Conservation (phyloP, 2,888 invertebrate species). For the Trichacis sp. region DNA sequence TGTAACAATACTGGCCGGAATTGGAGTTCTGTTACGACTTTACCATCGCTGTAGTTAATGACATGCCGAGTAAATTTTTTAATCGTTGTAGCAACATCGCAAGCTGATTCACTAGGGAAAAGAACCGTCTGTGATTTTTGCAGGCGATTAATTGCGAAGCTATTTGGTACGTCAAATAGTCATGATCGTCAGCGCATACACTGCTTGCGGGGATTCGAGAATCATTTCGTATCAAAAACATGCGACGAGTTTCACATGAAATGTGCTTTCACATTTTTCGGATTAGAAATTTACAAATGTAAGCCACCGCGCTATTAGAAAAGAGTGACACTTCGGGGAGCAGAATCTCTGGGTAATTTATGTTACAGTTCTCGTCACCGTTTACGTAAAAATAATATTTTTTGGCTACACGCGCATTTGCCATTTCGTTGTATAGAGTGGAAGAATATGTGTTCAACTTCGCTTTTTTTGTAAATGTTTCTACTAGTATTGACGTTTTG, state of each 20-base stretch:
- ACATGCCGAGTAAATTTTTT: no score
- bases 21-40: no score
- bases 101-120: not conserved
- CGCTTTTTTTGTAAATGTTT: slow-evolving; percentile 10
- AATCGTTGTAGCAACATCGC: no score
- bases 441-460: not conserved
- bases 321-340: not conserved
- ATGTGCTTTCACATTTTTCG: not conserved
- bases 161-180: no score
- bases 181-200: no score
- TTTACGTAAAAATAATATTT: not conserved
- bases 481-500: no score
- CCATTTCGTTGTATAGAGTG: no score
- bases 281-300: not conserved
- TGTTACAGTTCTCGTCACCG: not conserved
- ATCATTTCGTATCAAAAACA: no score
- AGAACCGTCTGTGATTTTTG: not conserved
- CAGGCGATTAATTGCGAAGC: not conserved
- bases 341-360: not conserved
- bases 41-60: no score
- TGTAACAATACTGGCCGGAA: no score
- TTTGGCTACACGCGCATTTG: not conserved
- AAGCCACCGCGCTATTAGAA: not conserved
- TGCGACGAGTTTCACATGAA: not conserved
- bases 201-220: no score